These are phyloP conservation scores for Chloropsis cyanopogon DNA, from an alignment of 2,113 vertebrate genomes.

Conservation along the genomic window DNA sequence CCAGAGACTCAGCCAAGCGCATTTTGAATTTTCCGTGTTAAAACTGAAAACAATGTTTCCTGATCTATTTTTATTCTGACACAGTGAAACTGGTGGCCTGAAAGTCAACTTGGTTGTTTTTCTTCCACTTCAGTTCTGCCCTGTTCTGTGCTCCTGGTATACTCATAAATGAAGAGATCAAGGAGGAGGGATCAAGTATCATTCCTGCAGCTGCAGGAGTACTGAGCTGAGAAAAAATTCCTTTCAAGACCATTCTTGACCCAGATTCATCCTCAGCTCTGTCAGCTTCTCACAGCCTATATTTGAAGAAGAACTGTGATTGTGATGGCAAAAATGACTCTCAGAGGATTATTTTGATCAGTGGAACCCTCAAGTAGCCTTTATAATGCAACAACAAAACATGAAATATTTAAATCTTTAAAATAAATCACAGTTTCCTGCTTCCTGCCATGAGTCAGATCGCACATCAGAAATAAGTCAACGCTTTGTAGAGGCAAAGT, in stretches of 20 bases:
- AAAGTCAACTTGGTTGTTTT: neutral
- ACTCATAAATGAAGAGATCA: neutral
- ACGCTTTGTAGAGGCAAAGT: accelerated
- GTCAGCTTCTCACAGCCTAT: neutral
- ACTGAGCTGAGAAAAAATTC: neutral
- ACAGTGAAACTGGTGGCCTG: neutral
- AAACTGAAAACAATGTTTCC: neutral
- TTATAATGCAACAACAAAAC: neutral
- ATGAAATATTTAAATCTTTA: neutral
- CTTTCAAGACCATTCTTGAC: neutral
- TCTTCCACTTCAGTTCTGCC: neutral
- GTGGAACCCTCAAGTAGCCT: neutral
- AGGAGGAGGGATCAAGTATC: neutral
- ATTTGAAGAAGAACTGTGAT: neutral
- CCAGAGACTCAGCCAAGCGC: neutral
- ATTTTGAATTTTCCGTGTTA: slow-evolving; percentile 26
- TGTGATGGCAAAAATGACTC: neutral
- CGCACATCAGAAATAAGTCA: neutral
- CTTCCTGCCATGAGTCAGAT: neutral
- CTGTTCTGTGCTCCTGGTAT: neutral
- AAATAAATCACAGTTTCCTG: neutral
- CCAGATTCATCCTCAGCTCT: neutral
- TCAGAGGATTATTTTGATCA: neutral
- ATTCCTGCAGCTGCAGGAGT: neutral
- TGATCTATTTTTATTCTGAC: slow-evolving; percentile 3